These are phyloP conservation scores for Cephalopholis sonnerati DNA, from an alignment of 2,113 vertebrate species.

Conservation along the genomic window DNA sequence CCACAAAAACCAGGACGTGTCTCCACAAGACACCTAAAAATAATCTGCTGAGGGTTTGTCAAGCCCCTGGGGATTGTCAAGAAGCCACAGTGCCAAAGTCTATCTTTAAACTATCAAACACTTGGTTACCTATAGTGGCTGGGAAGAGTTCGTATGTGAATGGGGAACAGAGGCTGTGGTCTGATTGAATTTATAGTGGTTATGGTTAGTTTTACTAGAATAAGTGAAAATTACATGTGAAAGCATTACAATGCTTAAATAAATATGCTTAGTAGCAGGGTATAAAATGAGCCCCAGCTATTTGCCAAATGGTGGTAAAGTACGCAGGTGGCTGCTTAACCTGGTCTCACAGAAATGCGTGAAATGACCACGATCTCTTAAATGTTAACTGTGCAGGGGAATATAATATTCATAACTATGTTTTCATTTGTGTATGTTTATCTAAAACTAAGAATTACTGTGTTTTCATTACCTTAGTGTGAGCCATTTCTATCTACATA, in stretches of 20 bases:
- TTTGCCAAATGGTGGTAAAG: no score
- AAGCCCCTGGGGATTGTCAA: background rate
- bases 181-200: background rate
- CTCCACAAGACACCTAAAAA: constrained; percentile 8
- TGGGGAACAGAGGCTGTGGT: background rate
- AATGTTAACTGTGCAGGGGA: no score
- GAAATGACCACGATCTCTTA: no score
- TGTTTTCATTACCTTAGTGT: no score
- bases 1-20: constrained; percentile 19
- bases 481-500: no score
- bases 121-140: background rate
- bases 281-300: no score
- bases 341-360: no score
- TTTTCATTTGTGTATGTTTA: no score
- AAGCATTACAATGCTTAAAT: background rate
- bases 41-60: constrained; percentile 1
- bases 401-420: no score
- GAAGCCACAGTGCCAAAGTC: background rate
- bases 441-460: no score
- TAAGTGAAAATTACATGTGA: no score
- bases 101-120: background rate
- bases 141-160: background rate
- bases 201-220: background rate
- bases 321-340: no score
- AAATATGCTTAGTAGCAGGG: background rate